A percentile compares a stretch with the other conserved stretches of the same genome.
Evolutionary conservation across 2,888 invertebrate genomes (phyloP).

Genomic region (Phengaris alcon): DNA sequence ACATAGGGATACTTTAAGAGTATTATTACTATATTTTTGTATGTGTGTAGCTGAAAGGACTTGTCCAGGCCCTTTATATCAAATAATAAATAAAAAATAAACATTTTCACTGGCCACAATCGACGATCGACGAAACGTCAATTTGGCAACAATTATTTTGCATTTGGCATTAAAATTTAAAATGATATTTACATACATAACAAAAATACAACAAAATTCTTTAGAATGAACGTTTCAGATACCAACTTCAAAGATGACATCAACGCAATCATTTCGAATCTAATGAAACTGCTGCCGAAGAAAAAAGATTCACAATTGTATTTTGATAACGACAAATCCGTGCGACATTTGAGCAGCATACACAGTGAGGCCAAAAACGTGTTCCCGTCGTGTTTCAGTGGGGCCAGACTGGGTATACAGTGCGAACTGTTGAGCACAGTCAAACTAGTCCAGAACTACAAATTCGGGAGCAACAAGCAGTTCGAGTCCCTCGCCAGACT

Average conservation of each 20-base stretch:
- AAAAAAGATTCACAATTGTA: slow-evolving; percentile 57
- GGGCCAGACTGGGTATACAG: slow-evolving; percentile 60
- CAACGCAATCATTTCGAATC: slow-evolving; percentile 56
- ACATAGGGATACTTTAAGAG: too few relatives aligned
- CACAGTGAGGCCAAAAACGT: slow-evolving; percentile 67
- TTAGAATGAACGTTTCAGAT: slow-evolving; percentile 68
- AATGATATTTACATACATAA: slow-evolving; percentile 45
- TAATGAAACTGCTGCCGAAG: slow-evolving; percentile 65
- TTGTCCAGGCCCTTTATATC: too few relatives aligned
- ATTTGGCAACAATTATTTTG: slow-evolving; percentile 61
- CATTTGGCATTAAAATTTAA: slow-evolving; percentile 66
- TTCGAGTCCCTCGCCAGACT: slow-evolving; percentile 60
- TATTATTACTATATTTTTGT: too few relatives aligned
- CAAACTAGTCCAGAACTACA: slow-evolving; percentile 67
- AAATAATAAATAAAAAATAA: too few relatives aligned
- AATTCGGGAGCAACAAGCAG: slow-evolving; percentile 61
- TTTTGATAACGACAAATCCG: slow-evolving; percentile 48
- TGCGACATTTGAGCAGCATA: slow-evolving; percentile 59
- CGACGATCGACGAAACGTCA: slow-evolving; percentile 39
- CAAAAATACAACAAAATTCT: slow-evolving; percentile 42
- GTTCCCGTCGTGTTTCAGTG: slow-evolving; percentile 68
- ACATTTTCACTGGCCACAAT: slow-evolving; percentile 20
- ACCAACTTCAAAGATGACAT: slow-evolving; percentile 64
- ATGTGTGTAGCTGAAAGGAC: too few relatives aligned
- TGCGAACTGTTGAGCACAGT: slow-evolving; percentile 65